A percentile compares a stretch with the other conserved stretches of the same genome.
These are phyloP conservation scores for Ellobius talpinus DNA, from an alignment of 2,113 vertebrate species.

Conservation along the genomic window DNA sequence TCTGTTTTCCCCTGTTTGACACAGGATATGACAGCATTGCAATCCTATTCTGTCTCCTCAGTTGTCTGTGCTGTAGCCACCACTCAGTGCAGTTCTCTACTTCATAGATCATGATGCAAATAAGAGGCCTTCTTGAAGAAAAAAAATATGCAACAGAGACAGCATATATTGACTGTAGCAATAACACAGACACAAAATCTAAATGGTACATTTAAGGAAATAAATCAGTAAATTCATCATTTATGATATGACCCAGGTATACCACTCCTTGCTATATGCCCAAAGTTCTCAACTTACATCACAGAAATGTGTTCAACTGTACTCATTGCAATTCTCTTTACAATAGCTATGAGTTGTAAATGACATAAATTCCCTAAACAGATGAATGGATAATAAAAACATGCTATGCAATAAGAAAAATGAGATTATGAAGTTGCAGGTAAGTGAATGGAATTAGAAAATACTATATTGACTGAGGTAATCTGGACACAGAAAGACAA, in stretches of 20 bases:
- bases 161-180: too few species aligned
- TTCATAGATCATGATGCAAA: neutral
- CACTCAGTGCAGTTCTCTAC: neutral
- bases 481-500: neutral
- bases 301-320: neutral
- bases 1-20: neutral
- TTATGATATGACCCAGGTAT: neutral
- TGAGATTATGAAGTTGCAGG: neutral
- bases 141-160: neutral
- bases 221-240: neutral
- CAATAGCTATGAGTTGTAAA: neutral
- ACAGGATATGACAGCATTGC: neutral
- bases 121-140: neutral
- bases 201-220: neutral
- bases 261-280: neutral
- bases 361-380: neutral
- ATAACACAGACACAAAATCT: neutral
- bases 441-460: neutral
- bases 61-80: neutral
- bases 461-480: neutral
- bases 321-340: neutral
- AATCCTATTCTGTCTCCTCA: neutral
- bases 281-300: neutral
- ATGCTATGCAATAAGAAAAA: neutral
- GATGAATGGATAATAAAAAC: neutral